Conservation (phyloP, 2,888 invertebrate genomes). For the Andricus curvator region DNA sequence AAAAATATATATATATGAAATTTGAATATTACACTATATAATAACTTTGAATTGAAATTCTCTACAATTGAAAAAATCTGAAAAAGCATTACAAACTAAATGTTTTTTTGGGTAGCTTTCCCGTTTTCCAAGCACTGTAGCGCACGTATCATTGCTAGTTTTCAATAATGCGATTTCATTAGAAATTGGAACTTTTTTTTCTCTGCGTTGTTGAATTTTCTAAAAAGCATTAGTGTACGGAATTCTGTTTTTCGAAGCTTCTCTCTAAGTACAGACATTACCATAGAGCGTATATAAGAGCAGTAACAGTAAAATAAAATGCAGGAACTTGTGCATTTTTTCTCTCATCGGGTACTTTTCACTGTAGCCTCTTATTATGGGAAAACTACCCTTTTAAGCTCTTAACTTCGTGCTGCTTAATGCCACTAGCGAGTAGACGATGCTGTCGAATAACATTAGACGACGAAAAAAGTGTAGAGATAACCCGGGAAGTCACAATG, state of each 20-base stretch:
- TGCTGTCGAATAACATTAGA: constrained; percentile 1
- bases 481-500: neutral
- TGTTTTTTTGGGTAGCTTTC: too few relatives aligned
- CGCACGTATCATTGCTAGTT: too few relatives aligned
- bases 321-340: neutral
- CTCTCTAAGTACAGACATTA: neutral
- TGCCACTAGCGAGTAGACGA: neutral
- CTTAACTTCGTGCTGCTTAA: neutral
- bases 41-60: too few relatives aligned
- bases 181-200: neutral
- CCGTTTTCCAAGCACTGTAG: too few relatives aligned
- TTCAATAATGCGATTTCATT: too few relatives aligned
- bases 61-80: too few relatives aligned
- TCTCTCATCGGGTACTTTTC: neutral
- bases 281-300: neutral
- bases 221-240: neutral
- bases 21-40: too few relatives aligned
- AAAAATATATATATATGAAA: too few relatives aligned
- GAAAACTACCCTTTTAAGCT: neutral
- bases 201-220: neutral
- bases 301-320: neutral
- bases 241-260: neutral
- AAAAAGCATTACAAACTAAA: too few relatives aligned
- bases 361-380: neutral
- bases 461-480: neutral